A percentile compares a stretch with the other conserved stretches of the same genome.
phyloP scores from a whole-genome alignment of 2,888 invertebrate genomes.

The Kuschelorhynchus macadamiae region DNA sequence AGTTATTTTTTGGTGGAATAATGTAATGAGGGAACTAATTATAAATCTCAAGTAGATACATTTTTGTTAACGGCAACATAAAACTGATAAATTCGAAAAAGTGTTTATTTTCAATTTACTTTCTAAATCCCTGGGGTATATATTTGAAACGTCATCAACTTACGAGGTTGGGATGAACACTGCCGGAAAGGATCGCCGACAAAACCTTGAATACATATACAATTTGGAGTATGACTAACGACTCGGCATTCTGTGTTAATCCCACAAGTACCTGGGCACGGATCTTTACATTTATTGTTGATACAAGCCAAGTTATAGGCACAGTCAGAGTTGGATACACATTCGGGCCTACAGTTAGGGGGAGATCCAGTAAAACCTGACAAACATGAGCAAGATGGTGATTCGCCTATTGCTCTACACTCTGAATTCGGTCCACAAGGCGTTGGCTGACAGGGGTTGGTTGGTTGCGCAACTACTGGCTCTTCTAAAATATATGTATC shows the following conservation, averaged over 20 bases:
- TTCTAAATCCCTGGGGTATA: too few relatives aligned
- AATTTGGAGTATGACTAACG: slow-evolving; percentile 81
- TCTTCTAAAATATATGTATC: slow-evolving; percentile 49
- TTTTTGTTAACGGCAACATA: too few relatives aligned
- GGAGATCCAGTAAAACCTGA: slow-evolving; percentile 78
- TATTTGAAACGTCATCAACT: too few relatives aligned
- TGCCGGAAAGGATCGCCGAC: slow-evolving; percentile 84
- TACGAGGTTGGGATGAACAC: slow-evolving; percentile 67
- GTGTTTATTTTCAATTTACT: too few relatives aligned
- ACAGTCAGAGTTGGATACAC: slow-evolving; percentile 84
- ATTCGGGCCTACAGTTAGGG: slow-evolving; percentile 85
- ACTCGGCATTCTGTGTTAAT: slow-evolving; percentile 81
- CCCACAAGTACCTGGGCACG: slow-evolving; percentile 81
- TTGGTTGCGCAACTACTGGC: slow-evolving; percentile 63
- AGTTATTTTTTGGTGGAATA: slow-evolving; percentile 54
- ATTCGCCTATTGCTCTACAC: slow-evolving; percentile 77
- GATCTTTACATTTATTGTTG: slow-evolving; percentile 83
- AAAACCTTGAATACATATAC: slow-evolving; percentile 77
- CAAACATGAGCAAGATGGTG: slow-evolving; percentile 83
- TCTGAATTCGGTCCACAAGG: slow-evolving; percentile 87
- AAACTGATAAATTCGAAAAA: too few relatives aligned
- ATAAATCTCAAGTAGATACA: too few relatives aligned
- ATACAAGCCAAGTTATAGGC: slow-evolving; percentile 79
- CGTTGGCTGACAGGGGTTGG: slow-evolving; percentile 82
- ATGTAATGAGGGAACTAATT: slow-evolving; percentile 58